These are phyloP conservation scores for Phocoena sinus DNA, from an alignment of 2,113 vertebrate species.

Conservation along the genomic window DNA sequence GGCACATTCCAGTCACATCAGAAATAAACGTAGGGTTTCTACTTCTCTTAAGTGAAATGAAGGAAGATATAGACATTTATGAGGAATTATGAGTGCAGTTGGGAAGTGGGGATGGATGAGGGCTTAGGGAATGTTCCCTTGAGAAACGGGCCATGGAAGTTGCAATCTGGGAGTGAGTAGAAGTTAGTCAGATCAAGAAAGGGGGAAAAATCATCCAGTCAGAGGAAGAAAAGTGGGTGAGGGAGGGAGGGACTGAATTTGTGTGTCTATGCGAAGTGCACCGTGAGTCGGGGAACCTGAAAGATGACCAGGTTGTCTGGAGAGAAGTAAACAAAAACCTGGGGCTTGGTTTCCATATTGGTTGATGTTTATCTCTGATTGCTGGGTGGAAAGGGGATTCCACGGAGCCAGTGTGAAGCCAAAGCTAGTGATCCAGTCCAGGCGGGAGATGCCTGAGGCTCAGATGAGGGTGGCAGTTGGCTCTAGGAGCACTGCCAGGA, in stretches of 20 bases:
- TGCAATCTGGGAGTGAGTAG: neutral
- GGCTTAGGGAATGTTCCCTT: neutral
- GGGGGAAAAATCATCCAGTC: neutral
- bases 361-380: neutral
- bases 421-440: rapidly evolving
- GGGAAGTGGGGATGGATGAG: neutral
- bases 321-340: neutral
- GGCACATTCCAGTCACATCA: too few relatives aligned
- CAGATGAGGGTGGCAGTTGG: neutral
- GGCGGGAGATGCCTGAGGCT: neutral
- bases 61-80: neutral
- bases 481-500: neutral
- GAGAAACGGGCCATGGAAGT: neutral
- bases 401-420: rapidly evolving
- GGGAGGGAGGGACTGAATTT: neutral
- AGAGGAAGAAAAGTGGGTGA: neutral
- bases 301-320: neutral
- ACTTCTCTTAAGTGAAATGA: neutral
- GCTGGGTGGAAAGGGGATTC: neutral
- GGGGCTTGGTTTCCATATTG: neutral
- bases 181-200: neutral
- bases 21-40: neutral
- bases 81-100: too few relatives aligned
- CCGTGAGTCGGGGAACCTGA: neutral
- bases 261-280: neutral